phyloP scores from a whole-genome alignment of 2,797 vertebrate genomes.

The Falco rusticolus region DNA sequence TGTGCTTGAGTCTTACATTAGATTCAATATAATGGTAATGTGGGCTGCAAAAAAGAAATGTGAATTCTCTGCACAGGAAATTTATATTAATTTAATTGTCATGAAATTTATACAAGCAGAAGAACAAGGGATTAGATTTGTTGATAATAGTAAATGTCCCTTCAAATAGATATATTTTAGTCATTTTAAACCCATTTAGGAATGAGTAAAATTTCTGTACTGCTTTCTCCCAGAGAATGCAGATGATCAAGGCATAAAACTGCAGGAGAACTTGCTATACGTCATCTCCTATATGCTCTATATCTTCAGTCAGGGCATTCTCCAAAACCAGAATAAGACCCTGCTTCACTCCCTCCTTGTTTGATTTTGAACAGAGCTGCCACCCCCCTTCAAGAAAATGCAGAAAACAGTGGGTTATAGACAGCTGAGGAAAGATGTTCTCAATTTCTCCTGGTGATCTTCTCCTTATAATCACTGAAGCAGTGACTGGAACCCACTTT shows the following conservation, averaged over 20 bases:
- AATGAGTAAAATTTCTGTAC: not conserved
- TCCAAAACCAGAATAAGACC: not conserved
- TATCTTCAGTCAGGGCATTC: not conserved
- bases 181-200: not conserved
- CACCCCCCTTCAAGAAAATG: not conserved
- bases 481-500: fast-evolving
- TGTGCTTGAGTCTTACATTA: not conserved
- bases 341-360: not conserved
- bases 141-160: not conserved
- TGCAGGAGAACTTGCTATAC: not conserved
- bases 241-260: not conserved
- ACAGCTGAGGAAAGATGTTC: not conserved
- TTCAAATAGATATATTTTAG: not conserved
- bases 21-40: not conserved
- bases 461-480: not conserved
- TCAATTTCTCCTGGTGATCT: not conserved
- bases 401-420: not conserved
- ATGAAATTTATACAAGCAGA: not conserved
- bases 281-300: not conserved
- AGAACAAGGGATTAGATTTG: not conserved
- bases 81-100: not conserved
- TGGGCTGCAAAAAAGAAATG: not conserved
- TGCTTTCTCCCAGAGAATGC: not conserved
- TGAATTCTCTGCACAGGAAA: not conserved
- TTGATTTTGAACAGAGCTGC: not conserved